These are phyloP conservation scores for Sarcophaga variegata DNA, from an alignment of 2,888 invertebrate genomes.

Conservation along the genomic window DNA sequence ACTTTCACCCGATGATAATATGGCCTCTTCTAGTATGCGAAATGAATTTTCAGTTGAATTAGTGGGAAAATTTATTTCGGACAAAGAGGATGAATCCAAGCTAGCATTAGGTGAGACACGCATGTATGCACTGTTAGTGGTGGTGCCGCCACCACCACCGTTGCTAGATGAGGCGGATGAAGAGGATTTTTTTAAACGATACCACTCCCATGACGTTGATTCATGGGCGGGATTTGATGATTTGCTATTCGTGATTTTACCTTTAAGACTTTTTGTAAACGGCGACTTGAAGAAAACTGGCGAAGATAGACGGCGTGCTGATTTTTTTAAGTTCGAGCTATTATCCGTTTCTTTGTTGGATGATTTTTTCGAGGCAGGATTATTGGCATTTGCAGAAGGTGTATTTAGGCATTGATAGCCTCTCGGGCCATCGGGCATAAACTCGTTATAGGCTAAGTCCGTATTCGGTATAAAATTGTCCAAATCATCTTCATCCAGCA, in stretches of 20 bases:
- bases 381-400: conserved; percentile 70
- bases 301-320: conserved; percentile 83
- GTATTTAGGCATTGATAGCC: conserved; percentile 77
- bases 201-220: conserved; percentile 82
- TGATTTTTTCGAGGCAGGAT: conserved; percentile 66
- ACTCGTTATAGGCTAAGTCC: conserved; percentile 81
- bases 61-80: conserved; percentile 78
- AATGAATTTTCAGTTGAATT: conserved; percentile 79
- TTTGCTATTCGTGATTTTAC: conserved; percentile 70
- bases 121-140: conserved; percentile 50
- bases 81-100: conserved; percentile 76
- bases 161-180: conserved; percentile 56
- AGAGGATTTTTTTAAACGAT: conserved; percentile 77
- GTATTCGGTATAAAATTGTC: conserved; percentile 83
- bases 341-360: conserved; percentile 45
- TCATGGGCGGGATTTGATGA: conserved; percentile 77
- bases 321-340: conserved; percentile 66
- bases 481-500: conserved; percentile 84
- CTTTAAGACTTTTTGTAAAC: conserved; percentile 82
- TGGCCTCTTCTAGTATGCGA: conserved; percentile 79
- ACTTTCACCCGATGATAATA: conserved; percentile 74
- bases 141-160: conserved; percentile 39
- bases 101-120: conserved; percentile 70
- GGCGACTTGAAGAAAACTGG: conserved; percentile 84
- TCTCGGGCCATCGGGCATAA: conserved; percentile 81